Evolutionary conservation across 2,888 invertebrate species (phyloP), one percentile per base, ranked within the genome.

Genomic region (Gisinianus flammeolus): DNA sequence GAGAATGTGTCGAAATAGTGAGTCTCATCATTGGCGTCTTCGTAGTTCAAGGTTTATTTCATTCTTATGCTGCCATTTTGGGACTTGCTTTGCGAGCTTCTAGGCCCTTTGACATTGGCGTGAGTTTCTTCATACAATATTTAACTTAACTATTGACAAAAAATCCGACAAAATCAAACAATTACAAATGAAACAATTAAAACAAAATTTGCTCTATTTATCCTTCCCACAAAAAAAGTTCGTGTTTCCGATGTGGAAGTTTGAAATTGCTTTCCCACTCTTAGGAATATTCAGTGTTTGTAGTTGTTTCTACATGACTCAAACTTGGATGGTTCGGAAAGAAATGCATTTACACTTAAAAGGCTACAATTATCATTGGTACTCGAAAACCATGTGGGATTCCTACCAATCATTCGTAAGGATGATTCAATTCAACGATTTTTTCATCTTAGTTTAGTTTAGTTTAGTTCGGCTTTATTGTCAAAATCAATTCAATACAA

Each of bases 331-430:
- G 67, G 52, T 79, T 16, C 31, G 64, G 58, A 54, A 66, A 56
- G 79, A 79, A 33, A 79, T 79, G 79, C 58, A 19, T 2, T 12
- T 31, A 16, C 79, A 79, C 62, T 58, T 79, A 10, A 79, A 66
- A 30, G 76, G 76, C 10, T 79, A 79, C 58, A 72, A 62, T 33
- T 62, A 44, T 56, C 76, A 73, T 19, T 79, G 79, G 79, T 79
- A 71, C 69, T 76, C 76, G 5, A 76, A 76, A 52, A 6, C 10
- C n/a, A 68, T 56, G 62, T 79, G 79, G 79, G 79, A 79, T 30
- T 67, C 24, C 16, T 79, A 79, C 22, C 79, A 79, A 52, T 24
- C 28, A 22, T 76, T 68, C 28, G 78, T 79, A 52, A 79, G 78
- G 19, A 30, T 33, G 12, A 28, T 4, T 24, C 31, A 12, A 54